Conservation (phyloP, 2,888 invertebrate genomes). For the Reticulitermes lucifugus region DNA sequence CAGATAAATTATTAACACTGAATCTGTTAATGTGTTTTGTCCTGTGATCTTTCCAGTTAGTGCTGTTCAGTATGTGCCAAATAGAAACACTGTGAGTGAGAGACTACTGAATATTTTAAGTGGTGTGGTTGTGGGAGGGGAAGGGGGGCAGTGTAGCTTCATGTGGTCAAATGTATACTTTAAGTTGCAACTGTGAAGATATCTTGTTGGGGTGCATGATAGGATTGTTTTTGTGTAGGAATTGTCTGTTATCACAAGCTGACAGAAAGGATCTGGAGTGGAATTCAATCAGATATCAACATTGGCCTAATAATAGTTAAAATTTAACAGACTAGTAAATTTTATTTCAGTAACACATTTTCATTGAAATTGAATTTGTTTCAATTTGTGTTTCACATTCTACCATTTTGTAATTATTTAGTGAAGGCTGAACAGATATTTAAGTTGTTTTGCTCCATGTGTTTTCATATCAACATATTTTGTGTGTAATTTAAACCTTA, state of each 20-base stretch:
- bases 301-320: slow-evolving; percentile 9
- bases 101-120: not conserved
- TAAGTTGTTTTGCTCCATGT: not conserved
- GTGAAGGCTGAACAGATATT: not conserved
- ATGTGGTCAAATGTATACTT: not conserved
- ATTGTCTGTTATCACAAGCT: not conserved
- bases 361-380: not conserved
- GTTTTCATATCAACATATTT: slow-evolving; percentile 7
- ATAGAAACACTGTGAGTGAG: not conserved
- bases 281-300: slow-evolving; percentile 15
- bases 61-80: slow-evolving; percentile 10
- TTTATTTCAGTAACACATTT: not conserved
- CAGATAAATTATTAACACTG: not conserved
- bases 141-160: not conserved
- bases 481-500: not conserved
- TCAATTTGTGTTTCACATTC: not conserved
- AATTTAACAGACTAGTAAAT: not conserved
- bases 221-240: not conserved
- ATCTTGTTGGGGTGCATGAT: not conserved
- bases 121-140: not conserved
- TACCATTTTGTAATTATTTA: not conserved
- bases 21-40: slow-evolving; percentile 22
- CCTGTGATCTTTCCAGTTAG: not conserved
- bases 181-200: not conserved
- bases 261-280: not conserved